A percentile compares a stretch with the other conserved stretches of the same genome.
phyloP scores from a whole-genome alignment of 2,888 invertebrate genomes.

The Sphecodes monilicornis region DNA sequence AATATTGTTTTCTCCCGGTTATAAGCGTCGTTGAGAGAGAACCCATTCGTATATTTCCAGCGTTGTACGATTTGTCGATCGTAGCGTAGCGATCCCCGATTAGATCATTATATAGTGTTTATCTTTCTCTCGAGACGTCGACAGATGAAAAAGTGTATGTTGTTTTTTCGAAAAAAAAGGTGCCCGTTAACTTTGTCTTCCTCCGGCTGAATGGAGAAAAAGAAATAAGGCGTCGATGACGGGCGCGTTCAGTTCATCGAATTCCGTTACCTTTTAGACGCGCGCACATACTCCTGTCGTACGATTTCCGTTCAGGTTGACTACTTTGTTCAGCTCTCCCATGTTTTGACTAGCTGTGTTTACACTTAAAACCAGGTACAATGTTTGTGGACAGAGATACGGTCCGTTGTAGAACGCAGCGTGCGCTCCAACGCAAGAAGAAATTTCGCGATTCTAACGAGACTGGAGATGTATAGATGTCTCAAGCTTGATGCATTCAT shows the following conservation, averaged over 20 bases:
- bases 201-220: conserved; percentile 22
- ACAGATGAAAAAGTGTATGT: not conserved
- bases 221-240: conserved; percentile 9
- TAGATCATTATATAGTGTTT: conserved; percentile 30
- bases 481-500: not conserved
- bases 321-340: conserved; percentile 26
- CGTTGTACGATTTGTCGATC: conserved; percentile 43
- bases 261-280: conserved; percentile 14
- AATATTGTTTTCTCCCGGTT: not conserved
- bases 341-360: conserved; percentile 40
- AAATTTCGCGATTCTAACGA: not conserved
- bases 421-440: conserved; percentile 5
- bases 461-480: not conserved
- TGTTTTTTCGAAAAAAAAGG: conserved; percentile 16
- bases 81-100: conserved; percentile 44
- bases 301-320: conserved; percentile 33
- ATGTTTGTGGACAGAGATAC: conserved; percentile 62
- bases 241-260: conserved; percentile 36
- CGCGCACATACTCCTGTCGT: conserved; percentile 5
- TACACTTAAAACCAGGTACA: conserved; percentile 66
- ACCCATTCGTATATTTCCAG: conserved; percentile 39
- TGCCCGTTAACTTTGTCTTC: conserved; percentile 51
- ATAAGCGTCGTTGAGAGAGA: conserved; percentile 20
- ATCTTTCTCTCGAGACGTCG: conserved; percentile 30
- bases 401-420: conserved; percentile 11